These are phyloP conservation scores for Columbina picui DNA, from an alignment of 2,113 vertebrate species.

Conservation along the genomic window DNA sequence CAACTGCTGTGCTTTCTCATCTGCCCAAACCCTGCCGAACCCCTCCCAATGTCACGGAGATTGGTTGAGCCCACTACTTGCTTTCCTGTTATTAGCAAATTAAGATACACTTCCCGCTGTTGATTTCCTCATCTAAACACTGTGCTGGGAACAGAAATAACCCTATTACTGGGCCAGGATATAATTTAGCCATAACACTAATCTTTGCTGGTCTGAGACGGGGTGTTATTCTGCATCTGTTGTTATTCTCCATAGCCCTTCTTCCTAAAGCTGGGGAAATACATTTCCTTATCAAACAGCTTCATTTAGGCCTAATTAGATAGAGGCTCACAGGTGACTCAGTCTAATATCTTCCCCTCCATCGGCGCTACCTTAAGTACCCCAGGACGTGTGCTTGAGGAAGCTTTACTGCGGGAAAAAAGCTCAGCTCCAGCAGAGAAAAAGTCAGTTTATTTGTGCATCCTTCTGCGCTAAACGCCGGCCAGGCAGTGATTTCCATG, in stretches of 20 bases:
- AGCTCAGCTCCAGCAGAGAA: constrained; percentile 7
- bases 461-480: not conserved
- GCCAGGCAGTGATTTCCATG: not conserved
- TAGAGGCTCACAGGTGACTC: constrained; percentile 38
- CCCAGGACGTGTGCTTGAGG: constrained; percentile 52
- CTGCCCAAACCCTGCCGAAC: constrained; percentile 50
- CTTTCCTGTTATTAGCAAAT: constrained; percentile 75
- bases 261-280: constrained; percentile 44
- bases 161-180: constrained; percentile 55
- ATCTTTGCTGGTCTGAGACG: constrained; percentile 58
- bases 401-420: not conserved
- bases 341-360: constrained; percentile 47
- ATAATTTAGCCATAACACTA: constrained; percentile 47
- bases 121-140: constrained; percentile 67
- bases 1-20: constrained; percentile 59
- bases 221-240: constrained; percentile 35
- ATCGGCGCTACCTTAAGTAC: not conserved
- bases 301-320: constrained; percentile 75
- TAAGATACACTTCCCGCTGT: constrained; percentile 61
- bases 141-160: constrained; percentile 64
- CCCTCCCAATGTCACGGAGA: constrained; percentile 55
- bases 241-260: constrained; percentile 33
- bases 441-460: not conserved
- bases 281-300: constrained; percentile 62
- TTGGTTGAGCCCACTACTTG: constrained; percentile 9